Evolutionary conservation across 2,113 vertebrate genomes (phyloP).

Genomic region (Pachycephala philippinensis): DNA sequence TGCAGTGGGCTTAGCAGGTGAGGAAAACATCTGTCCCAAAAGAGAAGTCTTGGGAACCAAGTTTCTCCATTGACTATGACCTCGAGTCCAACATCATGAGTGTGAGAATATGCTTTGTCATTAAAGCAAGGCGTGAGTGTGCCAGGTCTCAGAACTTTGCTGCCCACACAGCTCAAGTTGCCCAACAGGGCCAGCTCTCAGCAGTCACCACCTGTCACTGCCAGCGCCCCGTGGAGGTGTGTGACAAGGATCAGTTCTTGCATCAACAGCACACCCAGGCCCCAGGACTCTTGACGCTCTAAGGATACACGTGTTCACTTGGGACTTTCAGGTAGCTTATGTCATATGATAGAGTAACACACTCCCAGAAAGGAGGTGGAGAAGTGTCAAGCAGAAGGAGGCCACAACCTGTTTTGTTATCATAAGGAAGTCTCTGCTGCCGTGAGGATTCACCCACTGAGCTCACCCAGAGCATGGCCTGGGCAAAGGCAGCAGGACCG

Average conservation of each 20-base stretch:
- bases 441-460: neutral
- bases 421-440: neutral
- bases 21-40: neutral
- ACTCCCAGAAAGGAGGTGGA: neutral
- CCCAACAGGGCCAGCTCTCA: neutral
- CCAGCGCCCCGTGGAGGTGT: neutral
- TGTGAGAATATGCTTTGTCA: neutral
- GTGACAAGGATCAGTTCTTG: neutral
- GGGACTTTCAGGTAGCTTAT: neutral
- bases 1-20: neutral
- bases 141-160: neutral
- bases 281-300: neutral
- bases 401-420: neutral
- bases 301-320: neutral
- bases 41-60: neutral
- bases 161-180: neutral
- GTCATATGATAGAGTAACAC: neutral
- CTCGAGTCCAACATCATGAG: rapidly evolving
- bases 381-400: neutral
- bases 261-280: neutral
- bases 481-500: neutral
- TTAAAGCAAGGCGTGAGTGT: rapidly evolving
- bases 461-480: neutral
- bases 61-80: rapidly evolving
- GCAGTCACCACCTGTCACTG: neutral